Conservation (phyloP, 2,113 vertebrate species). For the Casuarius casuarius region DNA sequence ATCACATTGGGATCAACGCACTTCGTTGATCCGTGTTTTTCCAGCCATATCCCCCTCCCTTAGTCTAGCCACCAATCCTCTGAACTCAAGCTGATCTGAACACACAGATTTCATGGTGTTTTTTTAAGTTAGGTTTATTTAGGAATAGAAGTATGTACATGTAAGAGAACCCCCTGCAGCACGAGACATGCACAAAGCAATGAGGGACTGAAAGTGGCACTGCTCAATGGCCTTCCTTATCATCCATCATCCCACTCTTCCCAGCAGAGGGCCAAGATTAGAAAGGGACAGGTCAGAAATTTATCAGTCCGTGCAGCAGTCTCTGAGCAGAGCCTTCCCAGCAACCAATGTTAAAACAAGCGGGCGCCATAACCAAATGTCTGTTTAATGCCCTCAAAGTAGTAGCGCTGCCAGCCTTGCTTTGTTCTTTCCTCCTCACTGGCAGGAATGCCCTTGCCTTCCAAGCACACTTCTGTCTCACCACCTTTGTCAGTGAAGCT, state of each 20-base stretch:
- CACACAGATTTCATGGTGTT: background rate
- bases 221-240: slow-evolving; percentile 70
- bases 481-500: slow-evolving; percentile 83
- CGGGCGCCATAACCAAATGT: slow-evolving; percentile 91
- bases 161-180: slow-evolving; percentile 82
- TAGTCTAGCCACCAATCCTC: background rate
- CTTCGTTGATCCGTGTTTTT: background rate
- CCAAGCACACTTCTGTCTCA: slow-evolving; percentile 86
- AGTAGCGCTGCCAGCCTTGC: slow-evolving; percentile 93
- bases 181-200: slow-evolving; percentile 82
- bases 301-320: slow-evolving; percentile 70
- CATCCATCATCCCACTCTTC: slow-evolving; percentile 74
- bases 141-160: slow-evolving; percentile 83
- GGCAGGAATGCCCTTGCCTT: slow-evolving; percentile 85
- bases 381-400: slow-evolving; percentile 94
- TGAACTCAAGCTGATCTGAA: background rate
- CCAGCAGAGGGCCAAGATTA: slow-evolving; percentile 61
- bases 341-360: slow-evolving; percentile 81
- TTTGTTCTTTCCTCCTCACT: slow-evolving; percentile 88
- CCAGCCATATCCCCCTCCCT: background rate
- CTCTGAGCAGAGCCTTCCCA: slow-evolving; percentile 35
- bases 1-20: slow-evolving; percentile 7
- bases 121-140: slow-evolving; percentile 86
- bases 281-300: slow-evolving; percentile 68
- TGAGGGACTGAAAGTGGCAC: slow-evolving; percentile 66